Base-by-base conservation (phyloP, 2,888 invertebrate genomes). In the Marronus borbonicus region DNA sequence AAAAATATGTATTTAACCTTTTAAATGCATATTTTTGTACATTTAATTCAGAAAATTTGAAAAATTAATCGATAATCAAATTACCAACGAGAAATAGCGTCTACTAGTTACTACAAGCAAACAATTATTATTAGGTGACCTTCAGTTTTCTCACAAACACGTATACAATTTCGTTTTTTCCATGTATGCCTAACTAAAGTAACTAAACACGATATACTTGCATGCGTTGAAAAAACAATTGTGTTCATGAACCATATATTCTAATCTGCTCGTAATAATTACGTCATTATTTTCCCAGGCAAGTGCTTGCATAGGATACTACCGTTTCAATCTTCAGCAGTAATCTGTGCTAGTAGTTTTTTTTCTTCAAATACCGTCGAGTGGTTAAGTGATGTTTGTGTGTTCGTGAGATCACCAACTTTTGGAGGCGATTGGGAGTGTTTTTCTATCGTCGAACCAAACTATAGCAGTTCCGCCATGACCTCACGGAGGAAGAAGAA, bases 401-500 rank as follows among this genome's bases (percentile, higher is more conserved):
- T 58, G 72, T 28, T 58, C 28, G 72, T 72, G 72, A 55, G 20
- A 20, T 10, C 17, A 20, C 20, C 14, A 3, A 39, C 39, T 28
- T 68, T 28, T 72, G 20, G 39, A 24, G 24, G 24, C 0, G 14
- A 58, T 72, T 58, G 72, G 44, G 20, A 72, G 72, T 60, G 58
- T n/a, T 58, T 76, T 66, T 60, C 55, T 20, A 58, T 20, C 55
- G 20, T 58, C 52, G 36, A 39, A 70, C 52, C 14, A 31, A 62
- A 17, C 14, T 10, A 14, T 44, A 55, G 58, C 17, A 74, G 70
- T 65, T 55, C 76, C 36, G 72, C 76, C 64, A 93, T 93, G 93
- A 93, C 93, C 82, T 91, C 92, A 79, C 89, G 93, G 83, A 91
- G 92, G 87, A 93, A 93, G 90, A 93, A 93, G 89, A 91, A 91